Percentiles rank a stretch among this genome's conserved stretches.
phyloP scores from a whole-genome alignment of 2,113 vertebrate species.

The Tricholaema leucomelas region DNA sequence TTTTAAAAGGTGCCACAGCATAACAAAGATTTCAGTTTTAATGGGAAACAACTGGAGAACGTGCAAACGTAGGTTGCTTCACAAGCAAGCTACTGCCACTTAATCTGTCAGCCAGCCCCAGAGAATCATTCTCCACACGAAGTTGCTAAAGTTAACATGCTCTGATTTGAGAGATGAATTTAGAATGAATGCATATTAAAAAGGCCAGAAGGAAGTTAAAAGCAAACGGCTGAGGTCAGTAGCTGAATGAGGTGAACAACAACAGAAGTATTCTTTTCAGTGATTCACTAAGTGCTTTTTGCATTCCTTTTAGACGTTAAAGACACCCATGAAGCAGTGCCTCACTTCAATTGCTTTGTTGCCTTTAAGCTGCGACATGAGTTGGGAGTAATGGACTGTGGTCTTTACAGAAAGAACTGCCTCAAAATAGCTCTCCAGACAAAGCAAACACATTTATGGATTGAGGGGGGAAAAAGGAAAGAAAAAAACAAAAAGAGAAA shows the following conservation, averaged over 20 bases:
- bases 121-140: neutral
- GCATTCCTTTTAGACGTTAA: neutral
- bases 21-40: constrained; percentile 52
- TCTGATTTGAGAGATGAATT: constrained; percentile 1
- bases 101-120: constrained; percentile 26
- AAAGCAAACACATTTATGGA: neutral
- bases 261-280: neutral
- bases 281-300: neutral
- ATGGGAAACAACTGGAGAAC: constrained; percentile 53
- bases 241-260: neutral
- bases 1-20: constrained; percentile 45
- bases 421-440: neutral
- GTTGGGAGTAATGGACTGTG: neutral
- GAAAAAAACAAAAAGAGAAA: neutral
- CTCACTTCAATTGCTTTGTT: neutral
- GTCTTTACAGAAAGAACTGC: neutral
- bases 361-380: neutral
- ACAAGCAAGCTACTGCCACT: constrained; percentile 43
- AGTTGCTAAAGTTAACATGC: constrained; percentile 31
- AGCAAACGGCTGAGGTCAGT: neutral
- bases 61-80: constrained; percentile 41
- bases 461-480: neutral
- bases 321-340: neutral
- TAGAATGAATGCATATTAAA: constrained; percentile 22
- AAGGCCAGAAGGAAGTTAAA: constrained; percentile 8